Evolutionary conservation across 2,113 vertebrate genomes (phyloP).

Genomic region (Aplodontia rufa): DNA sequence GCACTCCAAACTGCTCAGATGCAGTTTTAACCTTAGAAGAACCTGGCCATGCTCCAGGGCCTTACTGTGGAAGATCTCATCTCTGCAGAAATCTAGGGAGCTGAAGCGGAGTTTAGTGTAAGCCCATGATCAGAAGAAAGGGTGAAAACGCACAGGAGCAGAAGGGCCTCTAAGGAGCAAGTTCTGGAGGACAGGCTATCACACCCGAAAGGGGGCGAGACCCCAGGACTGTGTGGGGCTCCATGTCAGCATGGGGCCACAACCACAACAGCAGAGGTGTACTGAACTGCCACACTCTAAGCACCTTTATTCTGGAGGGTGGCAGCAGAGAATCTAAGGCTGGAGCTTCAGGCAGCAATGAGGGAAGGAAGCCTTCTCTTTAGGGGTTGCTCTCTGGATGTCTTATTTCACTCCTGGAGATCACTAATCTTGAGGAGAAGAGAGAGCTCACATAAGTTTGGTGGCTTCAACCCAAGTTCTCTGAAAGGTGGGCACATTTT

Average conservation of each 20-base stretch:
- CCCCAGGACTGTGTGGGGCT: neutral
- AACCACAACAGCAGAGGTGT: neutral
- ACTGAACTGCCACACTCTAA: neutral
- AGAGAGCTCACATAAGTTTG: neutral
- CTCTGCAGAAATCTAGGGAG: neutral
- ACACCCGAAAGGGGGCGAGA: neutral
- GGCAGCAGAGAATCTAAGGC: neutral
- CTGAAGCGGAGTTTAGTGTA: neutral
- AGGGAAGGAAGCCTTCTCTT: neutral
- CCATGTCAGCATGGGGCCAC: too few relatives aligned
- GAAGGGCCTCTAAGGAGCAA: neutral
- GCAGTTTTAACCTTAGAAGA: neutral
- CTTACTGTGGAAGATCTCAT: neutral
- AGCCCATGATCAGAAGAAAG: constrained; percentile 19
- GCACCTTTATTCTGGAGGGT: neutral
- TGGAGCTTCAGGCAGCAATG: neutral
- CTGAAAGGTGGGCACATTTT: neutral
- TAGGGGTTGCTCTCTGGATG: neutral
- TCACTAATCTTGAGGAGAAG: neutral
- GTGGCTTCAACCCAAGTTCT: neutral
- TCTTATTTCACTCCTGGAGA: neutral
- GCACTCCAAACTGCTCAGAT: neutral
- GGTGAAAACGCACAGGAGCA: neutral
- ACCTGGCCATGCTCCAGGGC: neutral
- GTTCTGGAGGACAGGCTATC: neutral